Base-by-base conservation (phyloP, 92 coral and sea anemone genomes). In the Zoanthus sansibaricus region DNA sequence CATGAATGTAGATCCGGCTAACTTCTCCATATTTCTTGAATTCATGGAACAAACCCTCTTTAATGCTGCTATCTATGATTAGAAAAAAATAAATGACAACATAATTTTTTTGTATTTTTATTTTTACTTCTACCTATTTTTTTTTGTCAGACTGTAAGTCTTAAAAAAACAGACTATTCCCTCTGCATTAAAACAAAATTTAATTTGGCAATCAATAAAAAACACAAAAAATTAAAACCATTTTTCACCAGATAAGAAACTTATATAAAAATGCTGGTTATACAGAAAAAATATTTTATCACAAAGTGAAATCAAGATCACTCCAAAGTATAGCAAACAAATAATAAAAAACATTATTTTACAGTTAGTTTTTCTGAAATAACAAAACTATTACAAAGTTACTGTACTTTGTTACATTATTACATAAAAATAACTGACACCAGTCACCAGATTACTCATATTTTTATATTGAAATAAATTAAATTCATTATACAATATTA, bases 11-110 rank as follows among this genome's bases (percentile, higher is more conserved):
- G 17, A 97, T 97, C 12, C 96, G 95, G n/a, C 91, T 84, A 21
- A 97, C 99, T 88, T 97, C 99, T 33, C 99, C 99, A 89, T 97
- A 95, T 77, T 97, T 97, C 91, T 97, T 97, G 82, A 97, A 97
- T 79, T 97, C 99, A 79, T 97, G 99, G 78, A 93, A 97, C 64
- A 97, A 87, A 0, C 99, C 99, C 59, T 95, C 99, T 67, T 95
- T 96, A 72, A 97, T 92, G 18, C 98, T 95, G 59, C 94, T 79
- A 80, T 97, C 99, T 97, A 82, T 59, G 68, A 30, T 45, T 16
- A 59, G 54, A 71, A 45, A 33, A 62, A 18, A 55, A 52, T 64
- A 70, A 12, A 20, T 15, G 48, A 30, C 16, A 32, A 42, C 7
- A 17, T 11, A 74, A 48, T 15, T 46, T 45, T 13, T 33, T 49